These are phyloP conservation scores for Harpagus bidentatus DNA, from an alignment of 2,113 vertebrate genomes.

Conservation along the genomic window DNA sequence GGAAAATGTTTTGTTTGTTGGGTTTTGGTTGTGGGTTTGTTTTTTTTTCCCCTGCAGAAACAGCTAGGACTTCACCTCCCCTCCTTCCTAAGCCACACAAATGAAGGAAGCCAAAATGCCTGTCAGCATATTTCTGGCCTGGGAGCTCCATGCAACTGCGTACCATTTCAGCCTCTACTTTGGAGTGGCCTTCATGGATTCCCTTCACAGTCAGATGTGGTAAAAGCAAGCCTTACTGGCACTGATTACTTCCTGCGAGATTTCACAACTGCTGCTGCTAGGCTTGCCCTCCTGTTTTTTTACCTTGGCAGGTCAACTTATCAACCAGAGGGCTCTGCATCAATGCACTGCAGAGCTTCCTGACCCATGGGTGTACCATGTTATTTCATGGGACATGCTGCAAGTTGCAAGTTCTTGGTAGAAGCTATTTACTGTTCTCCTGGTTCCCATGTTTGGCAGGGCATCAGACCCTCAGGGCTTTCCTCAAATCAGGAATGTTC, in stretches of 20 bases:
- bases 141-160: accelerated
- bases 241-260: background rate
- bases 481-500: background rate
- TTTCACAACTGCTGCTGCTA: background rate
- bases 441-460: accelerated
- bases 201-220: too few species aligned
- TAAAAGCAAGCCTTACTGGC: background rate
- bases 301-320: background rate
- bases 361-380: accelerated
- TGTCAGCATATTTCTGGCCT: background rate
- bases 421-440: background rate
- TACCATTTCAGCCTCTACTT: background rate
- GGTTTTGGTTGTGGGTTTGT: background rate
- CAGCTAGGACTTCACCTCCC: background rate
- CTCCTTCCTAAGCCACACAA: background rate
- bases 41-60: background rate
- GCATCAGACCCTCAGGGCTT: background rate
- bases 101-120: background rate
- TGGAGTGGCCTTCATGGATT: background rate
- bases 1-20: background rate
- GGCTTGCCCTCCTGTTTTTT: background rate
- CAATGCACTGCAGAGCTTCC: background rate
- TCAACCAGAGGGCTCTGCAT: background rate
- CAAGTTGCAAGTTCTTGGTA: too few species aligned
- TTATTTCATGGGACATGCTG: accelerated